Conservation (phyloP, 2,888 invertebrate species). For the Dorcus parallelipipedus region DNA sequence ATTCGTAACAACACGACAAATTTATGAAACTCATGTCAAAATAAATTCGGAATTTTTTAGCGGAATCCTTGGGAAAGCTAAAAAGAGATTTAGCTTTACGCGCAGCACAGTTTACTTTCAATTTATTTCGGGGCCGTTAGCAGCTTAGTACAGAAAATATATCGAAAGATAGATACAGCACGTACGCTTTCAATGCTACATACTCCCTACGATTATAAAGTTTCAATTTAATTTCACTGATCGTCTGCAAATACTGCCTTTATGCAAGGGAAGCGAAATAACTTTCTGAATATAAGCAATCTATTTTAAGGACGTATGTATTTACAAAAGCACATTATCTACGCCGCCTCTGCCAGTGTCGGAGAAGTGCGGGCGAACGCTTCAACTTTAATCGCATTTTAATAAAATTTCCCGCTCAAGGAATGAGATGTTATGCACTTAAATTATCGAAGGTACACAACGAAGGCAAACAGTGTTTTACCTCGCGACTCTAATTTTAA, state of each 20-base stretch:
- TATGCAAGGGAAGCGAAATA: neutral
- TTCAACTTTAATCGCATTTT: too few relatives aligned
- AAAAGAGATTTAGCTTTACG: conserved; percentile 12
- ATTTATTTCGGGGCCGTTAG: conserved; percentile 23
- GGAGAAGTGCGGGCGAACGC: too few relatives aligned
- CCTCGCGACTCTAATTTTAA: too few relatives aligned
- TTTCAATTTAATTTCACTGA: conserved; percentile 10
- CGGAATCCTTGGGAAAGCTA: conserved; percentile 7
- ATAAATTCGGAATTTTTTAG: neutral
- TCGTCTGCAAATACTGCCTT: neutral
- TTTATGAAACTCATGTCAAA: too few relatives aligned
- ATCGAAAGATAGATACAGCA: conserved; percentile 17
- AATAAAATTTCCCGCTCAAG: too few relatives aligned
- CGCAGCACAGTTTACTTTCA: conserved; percentile 25
- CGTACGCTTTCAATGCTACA: conserved; percentile 10
- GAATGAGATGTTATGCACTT: too few relatives aligned
- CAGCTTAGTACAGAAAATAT: conserved; percentile 17
- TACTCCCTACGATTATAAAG: conserved; percentile 16
- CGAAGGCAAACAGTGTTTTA: too few relatives aligned
- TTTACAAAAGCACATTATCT: too few relatives aligned
- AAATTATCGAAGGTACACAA: too few relatives aligned
- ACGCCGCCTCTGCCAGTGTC: too few relatives aligned
- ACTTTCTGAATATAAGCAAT: neutral
- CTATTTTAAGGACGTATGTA: too few relatives aligned
- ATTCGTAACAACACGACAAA: too few relatives aligned